Base-by-base conservation (phyloP, 2,113 vertebrate species). In the Mellivora capensis region DNA sequence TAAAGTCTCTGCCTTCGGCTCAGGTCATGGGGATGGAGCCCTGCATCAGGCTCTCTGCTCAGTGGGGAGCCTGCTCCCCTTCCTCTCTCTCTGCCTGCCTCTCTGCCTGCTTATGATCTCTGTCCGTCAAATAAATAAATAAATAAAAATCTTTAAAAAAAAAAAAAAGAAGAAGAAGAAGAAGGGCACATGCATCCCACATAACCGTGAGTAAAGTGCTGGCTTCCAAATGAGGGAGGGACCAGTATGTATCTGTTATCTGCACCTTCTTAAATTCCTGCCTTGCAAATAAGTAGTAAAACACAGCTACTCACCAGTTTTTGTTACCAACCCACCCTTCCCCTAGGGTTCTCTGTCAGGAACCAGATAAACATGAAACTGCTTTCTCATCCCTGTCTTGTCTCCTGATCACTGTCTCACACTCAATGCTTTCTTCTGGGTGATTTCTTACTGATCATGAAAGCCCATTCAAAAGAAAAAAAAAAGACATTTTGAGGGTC, bases 281-380 rank as follows among this genome's bases (percentile, higher is more conserved):
- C 47, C 74, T 90, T 69, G 39, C 47, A 87, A 93, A 34, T 76
- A 84, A 72, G n/a, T 74, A 77, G 42, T 91, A 90, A 95, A 91
- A 72, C 39, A 64, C 6, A 87, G 61, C 37, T 47, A 77, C 49
- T 93, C 29, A 67, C 4, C n/a, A 5, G 2, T 79, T 29, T 29
- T n/a, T 71, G 47, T 44, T 77, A 72, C 14, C 47, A 57, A 64
- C 31, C 42, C 6, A 0, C 49, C 39, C 62, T 94, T 90, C 37
- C 54, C 69, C 29, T 67, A 4, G 59, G 77, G 5, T 76, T 88
- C 71, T 81, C 31, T 93, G 42, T 44, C 76, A 57, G n/a, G 62
- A 87, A 74, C 31, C 57, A 69, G 39, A n/a, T 6, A 21, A 69
- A 31, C 3, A 5, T 13, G 39, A 42, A 72, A 74, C 61, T 25